Evolutionary conservation across 2,888 invertebrate species (phyloP), one percentile per base, ranked within the genome.

Genomic region (Phyllotreta striolata): DNA sequence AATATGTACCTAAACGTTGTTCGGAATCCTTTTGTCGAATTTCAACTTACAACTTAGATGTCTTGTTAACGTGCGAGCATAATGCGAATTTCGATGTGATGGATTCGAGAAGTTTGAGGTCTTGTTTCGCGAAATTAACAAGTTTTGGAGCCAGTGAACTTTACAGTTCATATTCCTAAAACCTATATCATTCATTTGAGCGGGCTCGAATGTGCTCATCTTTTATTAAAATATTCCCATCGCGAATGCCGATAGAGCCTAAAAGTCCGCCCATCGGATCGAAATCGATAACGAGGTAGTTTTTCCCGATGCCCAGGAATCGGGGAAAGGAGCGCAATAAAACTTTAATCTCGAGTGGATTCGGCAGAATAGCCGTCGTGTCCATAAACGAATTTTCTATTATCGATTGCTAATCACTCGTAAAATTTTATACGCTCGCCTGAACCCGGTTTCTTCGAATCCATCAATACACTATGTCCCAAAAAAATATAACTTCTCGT

Each of bases 261-360:
- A 24, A 24, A 41, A 51, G 51, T 59, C 51, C 41, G 51, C 43
- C 59, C 52, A 59, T 51, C 51, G 37, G 14, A 35, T 41, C 41
- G 51, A 24, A 59, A 59, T 59, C 59, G 51, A 59, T 59, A 59
- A 59, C 37, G 35, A 43, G 52, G 51, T 59, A 43, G 59, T 59
- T 51, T 52, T 59, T 24, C 38, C 43, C 35, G 37, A 24, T 12
- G 12, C 59, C 52, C 14, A 59, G 59, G 43, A 59, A 59, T 59
- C 43, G 52, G 43, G 37, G 24, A 24, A 51, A 39, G 51, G 51
- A 43, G 43, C 41, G 59, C 43, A 59, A 59, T 59, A 59, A 59
- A 51, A 59, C 59, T 59, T 52, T 59, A 59, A 52, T 59, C 59
- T 59, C 51, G 43, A 59, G 59, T 59, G 59, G 59, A 59, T 59